Conservation (phyloP, 1,140 invertebrate genomes). For the Mylabris phalerata region DNA sequence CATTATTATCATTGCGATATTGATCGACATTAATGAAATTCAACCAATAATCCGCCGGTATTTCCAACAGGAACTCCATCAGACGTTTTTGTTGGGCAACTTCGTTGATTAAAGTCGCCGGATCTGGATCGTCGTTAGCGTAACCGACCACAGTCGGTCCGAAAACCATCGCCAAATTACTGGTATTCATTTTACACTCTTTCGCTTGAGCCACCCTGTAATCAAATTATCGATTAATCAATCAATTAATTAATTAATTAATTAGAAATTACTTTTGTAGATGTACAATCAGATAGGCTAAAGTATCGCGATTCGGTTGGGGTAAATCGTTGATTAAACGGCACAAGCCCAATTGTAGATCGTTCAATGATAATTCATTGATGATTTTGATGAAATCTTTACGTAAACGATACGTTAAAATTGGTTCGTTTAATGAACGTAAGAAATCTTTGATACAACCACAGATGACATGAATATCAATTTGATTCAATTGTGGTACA, state of each 20-base stretch:
- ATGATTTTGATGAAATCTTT: constrained; percentile 68
- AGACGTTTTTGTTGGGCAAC: constrained; percentile 57
- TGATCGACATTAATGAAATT: constrained; percentile 47
- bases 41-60: constrained; percentile 62
- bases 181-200: constrained; percentile 71
- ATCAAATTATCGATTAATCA: constrained; percentile 1
- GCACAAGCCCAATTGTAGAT: constrained; percentile 48
- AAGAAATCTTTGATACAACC: constrained; percentile 85
- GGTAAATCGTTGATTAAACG: constrained; percentile 68
- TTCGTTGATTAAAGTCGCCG: constrained; percentile 55
- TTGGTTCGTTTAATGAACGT: constrained; percentile 69
- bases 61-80: constrained; percentile 57
- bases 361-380: constrained; percentile 43
- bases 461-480: constrained; percentile 76
- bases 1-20: constrained; percentile 7
- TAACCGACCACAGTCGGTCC: constrained; percentile 81
- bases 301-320: constrained; percentile 76
- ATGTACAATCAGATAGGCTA: constrained; percentile 80
- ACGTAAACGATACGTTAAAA: constrained; percentile 71
- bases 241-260: background rate
- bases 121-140: constrained; percentile 59
- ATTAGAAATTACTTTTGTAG: constrained; percentile 56
- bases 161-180: constrained; percentile 75
- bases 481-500: constrained; percentile 59
- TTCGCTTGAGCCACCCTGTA: constrained; percentile 59